Evolutionary conservation across 2,888 invertebrate genomes (phyloP), one percentile per base, ranked within the genome.

Genomic region (Pseudolycoriella hygida): DNA sequence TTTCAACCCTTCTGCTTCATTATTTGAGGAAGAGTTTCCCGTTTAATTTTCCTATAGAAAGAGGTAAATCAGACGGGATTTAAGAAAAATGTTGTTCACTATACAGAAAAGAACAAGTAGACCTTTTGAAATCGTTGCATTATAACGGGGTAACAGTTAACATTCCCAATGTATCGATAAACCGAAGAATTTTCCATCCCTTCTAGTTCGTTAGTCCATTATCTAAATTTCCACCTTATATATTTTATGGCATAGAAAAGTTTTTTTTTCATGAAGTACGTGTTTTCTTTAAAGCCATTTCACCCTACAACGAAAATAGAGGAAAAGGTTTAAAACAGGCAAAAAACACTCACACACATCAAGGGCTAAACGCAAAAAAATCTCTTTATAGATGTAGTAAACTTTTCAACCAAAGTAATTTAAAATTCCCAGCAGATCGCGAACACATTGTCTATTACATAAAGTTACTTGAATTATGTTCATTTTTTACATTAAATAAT

Each of bases 401-500:
- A 34, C 34, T 34, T 34, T 34, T 34, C 15, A 34, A 34, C 34
- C 34, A 34, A 34, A 34, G 34, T 34, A 34, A 34, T 34, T 34
- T 34, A 34, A 34, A 34, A 34, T 34, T 34, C 34, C 34, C 34
- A 34, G 15, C 34, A 34, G 34, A 34, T 34, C 34, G 34, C 34
- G 34, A 34, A 14, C 34, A 34, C 34, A 34, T 34, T 34, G 34
- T 34, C 34, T 34, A 14, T 25, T 25, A 25, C 25, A 14, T 34
- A 34, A 34, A 34, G 34, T 34, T 34, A 14, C 12, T 14, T 34
- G 34, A 34, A 34, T 34, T 34, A 34, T 34, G 34, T 34, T 14
- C 34, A 34, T 34, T 34, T 34, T 34, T 34, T 34, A 34, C 34
- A 34, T 34, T 34, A 34, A 34, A 34, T 34, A 34, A 34, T 34